These are phyloP conservation scores for Morpho helenor DNA, from an alignment of 2,888 invertebrate species.

Conservation along the genomic window DNA sequence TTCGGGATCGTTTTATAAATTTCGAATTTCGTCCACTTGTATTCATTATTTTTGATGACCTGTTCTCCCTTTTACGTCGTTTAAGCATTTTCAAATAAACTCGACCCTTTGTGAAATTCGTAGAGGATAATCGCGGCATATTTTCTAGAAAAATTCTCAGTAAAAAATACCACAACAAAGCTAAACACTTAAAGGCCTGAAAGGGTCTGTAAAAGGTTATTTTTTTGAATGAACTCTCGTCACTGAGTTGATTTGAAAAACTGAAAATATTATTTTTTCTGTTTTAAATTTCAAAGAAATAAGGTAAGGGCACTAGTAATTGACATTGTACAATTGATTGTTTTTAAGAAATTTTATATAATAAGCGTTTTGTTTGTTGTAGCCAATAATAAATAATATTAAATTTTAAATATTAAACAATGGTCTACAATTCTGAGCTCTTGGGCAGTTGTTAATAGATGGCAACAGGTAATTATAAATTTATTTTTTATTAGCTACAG, in stretches of 20 bases:
- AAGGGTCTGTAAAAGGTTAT: constrained; percentile 1
- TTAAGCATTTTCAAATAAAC: constrained; percentile 20
- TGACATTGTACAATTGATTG: too few relatives aligned
- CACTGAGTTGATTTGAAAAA: constrained; percentile 6
- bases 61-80: constrained; percentile 17
- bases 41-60: constrained; percentile 20
- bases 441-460: too few relatives aligned
- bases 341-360: too few relatives aligned
- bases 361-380: too few relatives aligned
- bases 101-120: constrained; percentile 19
- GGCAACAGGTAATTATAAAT: too few relatives aligned
- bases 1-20: too few relatives aligned
- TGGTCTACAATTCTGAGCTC: too few relatives aligned
- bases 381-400: too few relatives aligned
- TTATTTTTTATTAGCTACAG: too few relatives aligned
- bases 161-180: constrained; percentile 24
- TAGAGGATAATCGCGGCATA: constrained; percentile 23
- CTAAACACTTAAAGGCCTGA: constrained; percentile 19
- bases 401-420: too few relatives aligned
- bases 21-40: constrained; percentile 2
- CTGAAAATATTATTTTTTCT: constrained; percentile 1
- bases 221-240: neutral
- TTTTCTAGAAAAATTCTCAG: constrained; percentile 7
- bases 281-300: neutral
- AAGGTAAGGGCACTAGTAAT: too few relatives aligned